A percentile compares a stretch with the other conserved stretches of the same genome.
Evolutionary conservation across 2,113 vertebrate genomes (phyloP).

Genomic region (Coregonus clupeaformis): DNA sequence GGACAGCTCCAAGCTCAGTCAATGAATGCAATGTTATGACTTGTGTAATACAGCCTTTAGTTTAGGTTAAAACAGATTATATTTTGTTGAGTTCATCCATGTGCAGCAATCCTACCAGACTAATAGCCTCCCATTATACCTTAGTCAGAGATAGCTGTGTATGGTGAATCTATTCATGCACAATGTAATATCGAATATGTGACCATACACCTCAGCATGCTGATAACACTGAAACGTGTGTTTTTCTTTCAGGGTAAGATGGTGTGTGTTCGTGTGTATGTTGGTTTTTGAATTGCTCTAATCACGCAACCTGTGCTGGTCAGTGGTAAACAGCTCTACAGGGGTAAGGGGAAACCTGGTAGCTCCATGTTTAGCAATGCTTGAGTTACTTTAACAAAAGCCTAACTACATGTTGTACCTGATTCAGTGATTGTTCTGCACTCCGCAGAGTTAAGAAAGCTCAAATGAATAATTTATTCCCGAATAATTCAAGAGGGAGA

Average conservation of each 20-base stretch:
- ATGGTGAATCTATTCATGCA: too few relatives aligned
- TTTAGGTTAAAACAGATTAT: too few relatives aligned
- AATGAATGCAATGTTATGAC: not conserved
- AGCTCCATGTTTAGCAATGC: not conserved
- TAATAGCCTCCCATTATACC: too few relatives aligned
- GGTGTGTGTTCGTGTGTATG: too few relatives aligned
- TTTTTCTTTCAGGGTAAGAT: too few relatives aligned
- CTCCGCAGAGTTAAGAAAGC: not conserved
- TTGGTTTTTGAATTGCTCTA: not conserved
- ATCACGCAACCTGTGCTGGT: not conserved
- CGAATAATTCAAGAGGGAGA: not conserved
- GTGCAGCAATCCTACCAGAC: too few relatives aligned
- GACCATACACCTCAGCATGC: too few relatives aligned
- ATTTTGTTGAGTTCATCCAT: too few relatives aligned
- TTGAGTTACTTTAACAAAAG: not conserved
- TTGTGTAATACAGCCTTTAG: not conserved
- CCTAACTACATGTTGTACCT: not conserved
- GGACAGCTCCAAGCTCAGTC: conserved; percentile 18
- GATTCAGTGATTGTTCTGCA: not conserved
- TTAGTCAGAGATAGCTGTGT: too few relatives aligned
- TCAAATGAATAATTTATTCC: not conserved
- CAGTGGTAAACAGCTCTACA: not conserved
- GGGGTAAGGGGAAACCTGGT: too few relatives aligned
- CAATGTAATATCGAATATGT: too few relatives aligned
- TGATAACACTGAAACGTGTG: too few relatives aligned